Evolutionary conservation across 2,888 invertebrate species (phyloP).

Genomic region (Hybos culiciformis): DNA sequence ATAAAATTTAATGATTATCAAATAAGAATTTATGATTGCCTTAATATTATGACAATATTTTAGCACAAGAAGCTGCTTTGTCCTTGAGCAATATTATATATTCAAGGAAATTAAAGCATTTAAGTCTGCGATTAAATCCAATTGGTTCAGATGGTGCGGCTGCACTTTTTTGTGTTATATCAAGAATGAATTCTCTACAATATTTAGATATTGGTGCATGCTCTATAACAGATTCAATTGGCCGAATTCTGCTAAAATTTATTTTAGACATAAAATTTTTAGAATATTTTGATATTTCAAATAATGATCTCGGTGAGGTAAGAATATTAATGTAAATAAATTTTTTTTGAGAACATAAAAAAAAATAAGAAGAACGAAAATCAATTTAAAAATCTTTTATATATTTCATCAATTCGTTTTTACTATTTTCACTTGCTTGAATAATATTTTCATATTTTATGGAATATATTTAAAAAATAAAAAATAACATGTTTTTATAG

Average conservation of each 20-base stretch:
- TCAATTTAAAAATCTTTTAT: too few relatives aligned
- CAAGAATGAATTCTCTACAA: slow-evolving; percentile 23
- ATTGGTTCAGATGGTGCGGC: slow-evolving; percentile 32
- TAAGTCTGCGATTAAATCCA: slow-evolving; percentile 31
- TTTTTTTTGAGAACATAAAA: not conserved
- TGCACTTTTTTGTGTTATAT: slow-evolving; percentile 25
- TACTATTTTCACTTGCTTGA: too few relatives aligned
- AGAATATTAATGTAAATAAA: not conserved
- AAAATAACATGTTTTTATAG: too few relatives aligned
- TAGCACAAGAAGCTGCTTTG: slow-evolving; percentile 30
- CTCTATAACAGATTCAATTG: slow-evolving; percentile 24
- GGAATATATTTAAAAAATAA: too few relatives aligned
- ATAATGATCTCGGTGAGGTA: slow-evolving; percentile 28
- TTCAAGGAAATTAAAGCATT: slow-evolving; percentile 21
- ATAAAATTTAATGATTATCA: too few relatives aligned
- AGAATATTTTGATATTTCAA: slow-evolving; percentile 24
- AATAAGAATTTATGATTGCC: not conserved
- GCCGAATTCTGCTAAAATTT: slow-evolving; percentile 27
- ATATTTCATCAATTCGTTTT: too few relatives aligned
- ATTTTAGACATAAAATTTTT: slow-evolving; percentile 26
- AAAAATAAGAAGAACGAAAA: too few relatives aligned
- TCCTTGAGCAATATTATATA: slow-evolving; percentile 24
- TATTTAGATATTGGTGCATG: slow-evolving; percentile 28
- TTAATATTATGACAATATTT: too few relatives aligned
- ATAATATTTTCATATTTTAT: too few relatives aligned